phyloP scores from a whole-genome alignment of 2,113 vertebrate genomes.

The Anarrhichthys ocellatus region DNA sequence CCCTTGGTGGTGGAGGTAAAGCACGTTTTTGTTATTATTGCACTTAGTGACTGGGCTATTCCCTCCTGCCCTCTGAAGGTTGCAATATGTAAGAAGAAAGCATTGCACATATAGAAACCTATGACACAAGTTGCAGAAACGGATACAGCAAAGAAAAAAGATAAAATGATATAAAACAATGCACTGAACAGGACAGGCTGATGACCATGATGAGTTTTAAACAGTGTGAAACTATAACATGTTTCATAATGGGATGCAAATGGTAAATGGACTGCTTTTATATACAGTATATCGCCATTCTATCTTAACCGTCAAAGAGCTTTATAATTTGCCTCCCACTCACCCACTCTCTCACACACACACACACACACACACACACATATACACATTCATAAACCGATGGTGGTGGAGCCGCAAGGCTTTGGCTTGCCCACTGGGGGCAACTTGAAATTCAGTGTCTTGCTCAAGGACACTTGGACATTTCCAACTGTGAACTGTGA shows the following conservation, averaged over 20 bases:
- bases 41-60: background rate
- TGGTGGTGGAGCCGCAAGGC: background rate
- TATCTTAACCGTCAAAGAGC: background rate
- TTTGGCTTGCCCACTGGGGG: background rate
- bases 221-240: background rate
- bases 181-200: no score
- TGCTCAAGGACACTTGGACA: background rate
- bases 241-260: background rate
- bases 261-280: background rate
- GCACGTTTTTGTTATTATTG: background rate
- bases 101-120: background rate
- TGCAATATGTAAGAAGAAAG: background rate
- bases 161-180: background rate
- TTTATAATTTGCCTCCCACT: background rate
- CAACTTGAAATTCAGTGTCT: background rate
- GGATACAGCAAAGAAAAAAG: background rate
- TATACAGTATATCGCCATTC: background rate
- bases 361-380: background rate
- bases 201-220: background rate
- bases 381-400: background rate
- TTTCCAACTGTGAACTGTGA: background rate
- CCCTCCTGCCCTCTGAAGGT: background rate
- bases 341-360: background rate
- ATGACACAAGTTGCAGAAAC: background rate
- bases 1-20: background rate